These are phyloP conservation scores for Cephalophus harveyi DNA, from an alignment of 2,113 vertebrate species.

Conservation along the genomic window DNA sequence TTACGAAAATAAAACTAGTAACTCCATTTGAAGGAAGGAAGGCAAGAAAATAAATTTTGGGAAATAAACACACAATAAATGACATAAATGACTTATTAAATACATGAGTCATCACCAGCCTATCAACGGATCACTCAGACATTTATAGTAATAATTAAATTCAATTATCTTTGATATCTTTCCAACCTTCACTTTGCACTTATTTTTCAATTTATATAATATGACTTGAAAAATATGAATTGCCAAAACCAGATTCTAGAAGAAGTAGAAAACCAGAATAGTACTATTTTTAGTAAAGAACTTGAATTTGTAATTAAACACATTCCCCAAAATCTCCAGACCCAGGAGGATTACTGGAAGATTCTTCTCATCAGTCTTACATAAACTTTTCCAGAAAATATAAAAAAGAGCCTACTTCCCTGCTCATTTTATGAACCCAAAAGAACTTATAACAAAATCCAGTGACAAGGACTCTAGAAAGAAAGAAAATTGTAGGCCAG, in stretches of 20 bases:
- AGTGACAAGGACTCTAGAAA: background rate
- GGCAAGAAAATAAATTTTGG: background rate
- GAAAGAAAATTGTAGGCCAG: background rate
- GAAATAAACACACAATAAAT: background rate
- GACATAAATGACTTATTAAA: background rate
- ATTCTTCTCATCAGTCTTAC: background rate
- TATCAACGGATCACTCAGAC: background rate
- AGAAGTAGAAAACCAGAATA: background rate
- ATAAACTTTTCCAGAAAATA: background rate
- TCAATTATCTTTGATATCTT: conserved; percentile 3
- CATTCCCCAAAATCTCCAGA: background rate
- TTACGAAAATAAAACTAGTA: background rate
- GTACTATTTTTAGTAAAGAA: conserved; percentile 31
- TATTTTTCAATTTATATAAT: conserved; percentile 36
- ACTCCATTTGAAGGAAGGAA: background rate
- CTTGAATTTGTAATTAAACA: conserved; percentile 24
- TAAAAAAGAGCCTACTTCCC: background rate
- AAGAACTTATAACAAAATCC: background rate
- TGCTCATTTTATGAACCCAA: background rate
- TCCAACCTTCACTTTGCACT: background rate
- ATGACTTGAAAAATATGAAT: background rate
- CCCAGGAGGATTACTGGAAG: background rate
- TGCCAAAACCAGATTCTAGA: background rate
- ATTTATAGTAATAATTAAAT: background rate
- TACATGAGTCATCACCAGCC: background rate